Evolutionary conservation across 1,140 invertebrate genomes (phyloP), one percentile per base, ranked within the genome.

Genomic region (Brachionus asplanchnoidis): DNA sequence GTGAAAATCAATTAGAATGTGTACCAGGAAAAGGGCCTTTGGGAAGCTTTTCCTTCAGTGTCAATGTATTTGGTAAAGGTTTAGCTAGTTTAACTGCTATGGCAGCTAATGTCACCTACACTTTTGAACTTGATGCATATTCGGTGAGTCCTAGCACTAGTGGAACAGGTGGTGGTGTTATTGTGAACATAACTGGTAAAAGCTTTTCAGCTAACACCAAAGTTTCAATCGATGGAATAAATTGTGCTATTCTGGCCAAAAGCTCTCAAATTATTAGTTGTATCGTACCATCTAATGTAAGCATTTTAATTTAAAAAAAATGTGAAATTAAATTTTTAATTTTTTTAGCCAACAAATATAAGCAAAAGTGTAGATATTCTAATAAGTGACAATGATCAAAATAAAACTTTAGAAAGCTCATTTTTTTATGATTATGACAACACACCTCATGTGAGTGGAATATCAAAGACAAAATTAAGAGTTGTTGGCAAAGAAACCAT

Each of bases 51-150:
- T 17, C 73, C 40, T 85, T 88, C 12, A 56, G 44, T 4, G 85
- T 88, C 4, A 85, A 73, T n/a, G 87, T 89, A 14, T 73, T 73
- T 0, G 86, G 85, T 12, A 85, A 78, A 40, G 85, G 85, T 17
- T 50, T 73, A 44, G 85, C 85, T 65, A 68, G 11, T 28, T n/a
- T 66, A 3, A 68, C 5, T 68, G 20, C 85, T 20, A 0, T 1
- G 2, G 53, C 53, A 20, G 53, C n/a, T 60, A 77, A 26, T 50
- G 12, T 17, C 28, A 80, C 11, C 11, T 85, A 60, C 36, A 46
- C 46, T n/a, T 82, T 85, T 78, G 23, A 26, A 14, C 20, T 85
- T 40, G 17, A 46, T 40, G 56, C 36, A 7, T 32, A 23, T n/a
- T 11, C n/a, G 9, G 56, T 85, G 7, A 46, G n/a, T 6, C 85